Evolutionary conservation across 2,113 vertebrate species (phyloP).

Genomic region (Trinectes maculatus): DNA sequence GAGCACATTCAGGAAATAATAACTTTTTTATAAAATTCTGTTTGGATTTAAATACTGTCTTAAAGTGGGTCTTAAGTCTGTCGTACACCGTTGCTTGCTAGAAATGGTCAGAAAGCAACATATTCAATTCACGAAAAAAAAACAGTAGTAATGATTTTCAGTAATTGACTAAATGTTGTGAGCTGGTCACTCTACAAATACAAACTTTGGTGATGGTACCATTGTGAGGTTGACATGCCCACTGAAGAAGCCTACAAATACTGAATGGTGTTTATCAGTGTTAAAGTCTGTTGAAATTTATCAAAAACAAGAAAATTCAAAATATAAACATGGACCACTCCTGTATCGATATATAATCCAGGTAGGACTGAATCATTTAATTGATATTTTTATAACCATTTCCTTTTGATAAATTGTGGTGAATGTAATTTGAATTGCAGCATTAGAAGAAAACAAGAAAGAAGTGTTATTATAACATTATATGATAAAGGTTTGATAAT

Average conservation of each 20-base stretch:
- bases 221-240: neutral
- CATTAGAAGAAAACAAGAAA: neutral
- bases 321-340: too few relatives aligned
- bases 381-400: neutral
- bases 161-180: too few relatives aligned
- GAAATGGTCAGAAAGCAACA: neutral
- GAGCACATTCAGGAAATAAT: neutral
- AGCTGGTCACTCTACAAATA: too few relatives aligned
- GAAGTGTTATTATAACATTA: slow-evolving; percentile 33
- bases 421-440: neutral
- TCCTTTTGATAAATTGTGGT: neutral
- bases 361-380: neutral
- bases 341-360: too few relatives aligned
- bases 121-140: neutral
- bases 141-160: too few relatives aligned
- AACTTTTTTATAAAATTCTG: neutral
- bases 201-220: too few relatives aligned
- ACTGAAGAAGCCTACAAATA: neutral
- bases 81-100: neutral
- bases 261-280: slow-evolving; percentile 14
- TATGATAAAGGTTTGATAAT: neutral
- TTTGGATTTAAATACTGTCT: neutral
- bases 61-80: neutral
- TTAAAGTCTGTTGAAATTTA: neutral
- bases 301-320: too few relatives aligned